Evolutionary conservation across 2,113 vertebrate species (phyloP).

Genomic region (Pangasianodon gigas): DNA sequence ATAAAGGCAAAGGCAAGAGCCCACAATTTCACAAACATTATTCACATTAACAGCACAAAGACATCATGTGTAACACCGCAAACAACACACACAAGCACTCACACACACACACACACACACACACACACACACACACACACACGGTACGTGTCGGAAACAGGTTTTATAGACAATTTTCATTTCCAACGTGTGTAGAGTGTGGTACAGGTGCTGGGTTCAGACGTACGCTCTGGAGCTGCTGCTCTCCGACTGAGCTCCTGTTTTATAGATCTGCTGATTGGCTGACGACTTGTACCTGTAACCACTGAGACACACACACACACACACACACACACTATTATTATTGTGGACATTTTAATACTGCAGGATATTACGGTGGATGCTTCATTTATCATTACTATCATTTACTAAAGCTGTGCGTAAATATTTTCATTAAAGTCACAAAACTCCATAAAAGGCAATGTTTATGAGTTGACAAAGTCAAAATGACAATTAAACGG

Average conservation of each 20-base stretch:
- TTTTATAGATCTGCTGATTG: constrained; percentile 65
- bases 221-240: constrained; percentile 65
- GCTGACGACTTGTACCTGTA: constrained; percentile 60
- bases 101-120: neutral
- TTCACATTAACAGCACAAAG: neutral
- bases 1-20: neutral
- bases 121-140: neutral
- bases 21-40: neutral
- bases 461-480: neutral
- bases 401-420: neutral
- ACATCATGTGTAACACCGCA: constrained; percentile 1
- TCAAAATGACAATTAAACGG: neutral
- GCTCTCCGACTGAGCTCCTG: constrained; percentile 51
- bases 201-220: constrained; percentile 20
- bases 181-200: neutral
- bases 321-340: neutral
- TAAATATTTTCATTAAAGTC: neutral
- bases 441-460: neutral
- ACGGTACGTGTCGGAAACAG: neutral
- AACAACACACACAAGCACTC: neutral
- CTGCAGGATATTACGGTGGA: neutral
- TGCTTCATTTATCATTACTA: neutral
- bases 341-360: neutral
- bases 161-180: neutral
- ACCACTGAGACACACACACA: constrained; percentile 56